Conservation (phyloP, 1,140 invertebrate genomes). For the Drosophila guanche region DNA sequence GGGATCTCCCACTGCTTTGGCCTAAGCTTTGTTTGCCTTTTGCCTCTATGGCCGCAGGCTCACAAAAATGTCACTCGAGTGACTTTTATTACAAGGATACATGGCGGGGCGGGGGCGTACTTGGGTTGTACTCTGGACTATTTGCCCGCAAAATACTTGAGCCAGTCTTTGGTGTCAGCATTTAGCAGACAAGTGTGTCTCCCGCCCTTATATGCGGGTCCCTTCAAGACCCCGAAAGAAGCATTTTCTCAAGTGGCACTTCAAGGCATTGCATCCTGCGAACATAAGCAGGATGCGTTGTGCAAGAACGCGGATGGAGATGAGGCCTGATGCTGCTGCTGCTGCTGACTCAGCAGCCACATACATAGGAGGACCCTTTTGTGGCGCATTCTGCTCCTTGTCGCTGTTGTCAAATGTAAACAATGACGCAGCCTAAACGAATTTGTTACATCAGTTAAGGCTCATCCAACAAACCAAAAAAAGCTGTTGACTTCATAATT, state of each 20-base stretch:
- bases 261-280: constrained; percentile 43
- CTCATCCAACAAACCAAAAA: not conserved
- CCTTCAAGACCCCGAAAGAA: constrained; percentile 20
- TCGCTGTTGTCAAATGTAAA: constrained; percentile 35
- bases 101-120: not conserved
- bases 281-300: constrained; percentile 50
- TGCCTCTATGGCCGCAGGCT: constrained; percentile 73
- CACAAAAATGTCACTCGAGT: constrained; percentile 76
- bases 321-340: no score
- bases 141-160: constrained; percentile 79
- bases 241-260: constrained; percentile 53
- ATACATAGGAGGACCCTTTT: constrained; percentile 9
- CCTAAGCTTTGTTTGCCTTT: constrained; percentile 70
- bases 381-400: not conserved
- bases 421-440: constrained; percentile 49
- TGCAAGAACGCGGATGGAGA: not conserved
- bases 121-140: constrained; percentile 48
- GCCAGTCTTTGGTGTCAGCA: constrained; percentile 74
- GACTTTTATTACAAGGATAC: constrained; percentile 69
- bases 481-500: constrained; percentile 49
- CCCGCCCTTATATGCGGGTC: constrained; percentile 9
- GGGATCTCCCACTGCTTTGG: not conserved
- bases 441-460: constrained; percentile 53
- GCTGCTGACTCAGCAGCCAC: constrained; percentile 43
- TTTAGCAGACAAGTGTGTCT: constrained; percentile 68